Percentiles rank a stretch among this genome's conserved stretches.
These are phyloP conservation scores for Cotesia typhae DNA, from an alignment of 1,140 invertebrate species.

Conservation along the genomic window DNA sequence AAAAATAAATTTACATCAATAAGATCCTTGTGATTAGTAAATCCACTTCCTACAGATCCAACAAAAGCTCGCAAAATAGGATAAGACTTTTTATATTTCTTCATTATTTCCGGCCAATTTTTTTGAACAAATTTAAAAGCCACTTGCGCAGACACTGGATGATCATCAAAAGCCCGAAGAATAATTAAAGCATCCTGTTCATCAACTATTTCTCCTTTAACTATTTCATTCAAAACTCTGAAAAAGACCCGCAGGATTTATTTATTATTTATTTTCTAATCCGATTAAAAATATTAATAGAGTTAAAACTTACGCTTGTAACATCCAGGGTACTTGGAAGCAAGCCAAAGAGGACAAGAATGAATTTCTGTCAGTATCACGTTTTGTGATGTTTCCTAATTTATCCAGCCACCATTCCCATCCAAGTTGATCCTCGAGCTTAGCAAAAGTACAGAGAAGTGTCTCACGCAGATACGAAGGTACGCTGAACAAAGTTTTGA, in stretches of 20 bases:
- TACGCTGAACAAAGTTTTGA: constrained; percentile 46
- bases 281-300: background rate
- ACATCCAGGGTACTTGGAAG: constrained; percentile 53
- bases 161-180: constrained; percentile 48
- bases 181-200: constrained; percentile 48
- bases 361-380: constrained; percentile 50
- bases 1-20: constrained; percentile 36
- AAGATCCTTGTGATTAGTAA: constrained; percentile 38
- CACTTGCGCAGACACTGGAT: constrained; percentile 50
- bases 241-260: background rate
- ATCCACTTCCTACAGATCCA: constrained; percentile 27
- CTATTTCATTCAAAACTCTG: constrained; percentile 52
- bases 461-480: constrained; percentile 51
- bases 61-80: constrained; percentile 35
- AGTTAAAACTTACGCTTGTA: constrained; percentile 51
- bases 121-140: constrained; percentile 50
- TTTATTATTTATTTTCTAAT: background rate
- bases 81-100: constrained; percentile 39
- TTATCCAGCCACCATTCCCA: constrained; percentile 55
- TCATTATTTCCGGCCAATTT: constrained; percentile 51
- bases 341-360: constrained; percentile 53
- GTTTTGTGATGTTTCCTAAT: constrained; percentile 40
- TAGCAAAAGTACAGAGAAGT: constrained; percentile 57
- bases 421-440: constrained; percentile 51
- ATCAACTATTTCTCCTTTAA: constrained; percentile 45